Base-by-base conservation (phyloP, 2,113 vertebrate species). In the Paralichthys olivaceus region DNA sequence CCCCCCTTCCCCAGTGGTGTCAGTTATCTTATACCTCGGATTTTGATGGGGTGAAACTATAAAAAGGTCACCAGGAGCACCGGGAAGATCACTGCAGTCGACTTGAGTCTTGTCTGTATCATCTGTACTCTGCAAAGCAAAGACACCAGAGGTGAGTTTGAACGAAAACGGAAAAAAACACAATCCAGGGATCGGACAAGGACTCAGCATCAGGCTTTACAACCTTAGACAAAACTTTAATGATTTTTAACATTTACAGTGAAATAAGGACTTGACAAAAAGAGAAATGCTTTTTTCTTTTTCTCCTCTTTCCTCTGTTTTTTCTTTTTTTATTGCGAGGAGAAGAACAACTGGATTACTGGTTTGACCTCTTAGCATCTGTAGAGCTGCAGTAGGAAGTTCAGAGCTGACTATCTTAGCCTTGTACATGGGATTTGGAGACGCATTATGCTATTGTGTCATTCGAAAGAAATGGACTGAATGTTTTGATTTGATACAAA, bases 71-170 rank as follows among this genome's bases (percentile, higher is more conserved):
- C 54, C 26, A 32, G 82, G 84, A 79, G 71, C 80, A 70, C 67
- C 47, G 69, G 85, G 66, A 69, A 75, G 85, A 90, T 75, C 93
- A 95, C 94, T 93, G 93, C 92, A 94, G 94, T 93, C 77, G 84
- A 93, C 93, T 92, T 65, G 54, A 89, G 79, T 90, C 90, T 88
- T 85, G 73, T 91, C 92, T 84, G 90, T 92, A 59, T 92, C 93
- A 90, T 91, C 88, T 75, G 90, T 92, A 83, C 56, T 54, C 80
- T 69, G 72, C 86, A 83, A 87, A 91, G 73, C 87, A 83, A 91
- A 89, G 84, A 93, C 83, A 79, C 53, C 81, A 75, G 77, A 95
- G 95, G 94, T 95, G 93, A 95, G 94, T 95, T 67, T 82, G 67
- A 83, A 77, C 59, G 56, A 40, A 58, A 45, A 26, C 37, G 60